Conservation (phyloP, 2,888 invertebrate genomes). For the Tupiocoris notatus region DNA sequence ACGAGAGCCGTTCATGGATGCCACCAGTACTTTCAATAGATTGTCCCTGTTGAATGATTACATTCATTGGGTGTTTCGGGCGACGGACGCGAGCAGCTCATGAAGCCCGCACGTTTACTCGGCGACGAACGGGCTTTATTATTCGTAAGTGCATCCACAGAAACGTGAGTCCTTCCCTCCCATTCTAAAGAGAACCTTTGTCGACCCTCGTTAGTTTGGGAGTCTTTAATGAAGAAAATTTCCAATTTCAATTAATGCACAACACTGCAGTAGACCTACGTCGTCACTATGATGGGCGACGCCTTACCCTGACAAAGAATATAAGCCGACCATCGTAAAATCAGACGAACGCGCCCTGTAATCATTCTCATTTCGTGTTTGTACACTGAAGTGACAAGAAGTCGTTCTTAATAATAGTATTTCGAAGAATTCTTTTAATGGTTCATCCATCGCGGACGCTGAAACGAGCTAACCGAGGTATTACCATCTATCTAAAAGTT, state of each 20-base stretch:
- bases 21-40: no score
- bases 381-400: constrained; percentile 18
- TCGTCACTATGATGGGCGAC: not conserved
- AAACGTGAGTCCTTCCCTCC: not conserved
- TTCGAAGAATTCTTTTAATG: constrained; percentile 2
- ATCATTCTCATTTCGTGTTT: constrained; percentile 9
- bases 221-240: not conserved
- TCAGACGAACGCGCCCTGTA: constrained; percentile 6
- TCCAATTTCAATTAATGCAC: not conserved
- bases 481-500: constrained; percentile 29
- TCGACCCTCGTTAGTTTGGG: not conserved
- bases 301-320: no score
- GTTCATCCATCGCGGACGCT: not conserved
- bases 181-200: no score
- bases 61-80: no score
- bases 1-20: no score
- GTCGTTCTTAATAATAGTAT: constrained; percentile 4
- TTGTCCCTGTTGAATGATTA: no score
- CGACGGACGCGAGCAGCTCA: no score
- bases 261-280: not conserved
- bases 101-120: not conserved
- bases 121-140: no score
- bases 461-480: not conserved
- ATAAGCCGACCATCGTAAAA: no score
- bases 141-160: not conserved